Conservation (phyloP, 2,888 invertebrate genomes). For the Steinernema scapterisci region DNA sequence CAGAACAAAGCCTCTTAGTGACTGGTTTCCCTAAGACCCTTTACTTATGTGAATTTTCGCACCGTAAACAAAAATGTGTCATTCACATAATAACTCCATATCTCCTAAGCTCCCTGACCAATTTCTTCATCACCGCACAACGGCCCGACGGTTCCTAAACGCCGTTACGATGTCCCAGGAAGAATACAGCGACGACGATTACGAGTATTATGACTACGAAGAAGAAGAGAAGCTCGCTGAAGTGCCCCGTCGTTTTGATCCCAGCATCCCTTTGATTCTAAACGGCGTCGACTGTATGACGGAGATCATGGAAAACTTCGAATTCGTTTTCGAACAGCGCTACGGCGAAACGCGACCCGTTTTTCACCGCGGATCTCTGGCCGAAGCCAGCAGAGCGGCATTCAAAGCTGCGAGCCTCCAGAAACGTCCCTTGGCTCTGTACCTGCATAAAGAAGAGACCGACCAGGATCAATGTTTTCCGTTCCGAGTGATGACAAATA, state of each 20-base stretch:
- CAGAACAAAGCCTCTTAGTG: too few species aligned
- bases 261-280: neutral
- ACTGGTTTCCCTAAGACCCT: too few species aligned
- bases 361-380: neutral
- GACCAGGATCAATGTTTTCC: neutral
- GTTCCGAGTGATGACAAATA: neutral
- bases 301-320: neutral
- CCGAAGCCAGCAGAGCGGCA: neutral
- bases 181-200: too few species aligned
- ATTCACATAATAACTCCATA: too few species aligned
- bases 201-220: too few species aligned
- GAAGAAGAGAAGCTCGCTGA: neutral
- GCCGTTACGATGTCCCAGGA: too few species aligned
- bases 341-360: neutral
- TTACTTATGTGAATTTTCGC: too few species aligned
- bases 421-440: neutral
- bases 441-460: neutral
- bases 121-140: too few species aligned
- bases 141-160: too few species aligned
- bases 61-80: too few species aligned
- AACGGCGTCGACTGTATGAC: neutral
- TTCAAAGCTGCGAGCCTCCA: neutral
- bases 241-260: neutral
- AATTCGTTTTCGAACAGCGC: neutral
- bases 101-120: too few species aligned